These are phyloP conservation scores for Hyposmocoma kahamanoa DNA, from an alignment of 1,140 invertebrate genomes.

Conservation along the genomic window DNA sequence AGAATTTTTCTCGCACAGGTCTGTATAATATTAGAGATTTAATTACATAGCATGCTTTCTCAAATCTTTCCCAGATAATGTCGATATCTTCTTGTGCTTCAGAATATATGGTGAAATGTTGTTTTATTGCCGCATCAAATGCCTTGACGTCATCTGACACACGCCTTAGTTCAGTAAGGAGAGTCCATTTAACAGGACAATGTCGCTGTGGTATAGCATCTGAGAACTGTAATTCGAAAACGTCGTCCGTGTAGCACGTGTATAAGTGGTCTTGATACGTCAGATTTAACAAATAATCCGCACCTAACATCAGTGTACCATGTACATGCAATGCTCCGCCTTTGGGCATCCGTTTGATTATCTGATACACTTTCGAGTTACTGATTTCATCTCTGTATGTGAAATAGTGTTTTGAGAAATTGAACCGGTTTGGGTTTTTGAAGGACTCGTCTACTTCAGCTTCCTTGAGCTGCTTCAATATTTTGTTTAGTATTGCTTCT, in stretches of 20 bases:
- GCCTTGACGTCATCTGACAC: constrained; percentile 45
- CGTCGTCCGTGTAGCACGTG: constrained; percentile 71
- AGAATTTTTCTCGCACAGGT: constrained; percentile 81
- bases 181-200: constrained; percentile 73
- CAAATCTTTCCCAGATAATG: constrained; percentile 81
- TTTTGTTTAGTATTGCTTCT: constrained; percentile 77
- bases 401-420: constrained; percentile 81
- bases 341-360: constrained; percentile 81
- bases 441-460: constrained; percentile 76
- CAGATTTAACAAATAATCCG: constrained; percentile 79
- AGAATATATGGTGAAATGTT: constrained; percentile 76
- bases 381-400: constrained; percentile 76
- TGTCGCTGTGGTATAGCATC: constrained; percentile 32
- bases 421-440: constrained; percentile 73
- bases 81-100: constrained; percentile 78
- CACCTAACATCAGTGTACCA: constrained; percentile 77
- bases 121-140: constrained; percentile 77
- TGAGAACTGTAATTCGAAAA: constrained; percentile 54
- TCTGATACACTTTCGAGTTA: constrained; percentile 78
- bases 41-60: constrained; percentile 75
- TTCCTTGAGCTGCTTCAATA: constrained; percentile 79
- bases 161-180: constrained; percentile 74
- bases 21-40: constrained; percentile 79
- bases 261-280: constrained; percentile 83
- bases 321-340: constrained; percentile 84